Percentiles rank a stretch among this genome's conserved stretches.
Evolutionary conservation across 30 jellyfish, hydroid and myxozoan species (phyloP).

Genomic region (Aurelia sp.): DNA sequence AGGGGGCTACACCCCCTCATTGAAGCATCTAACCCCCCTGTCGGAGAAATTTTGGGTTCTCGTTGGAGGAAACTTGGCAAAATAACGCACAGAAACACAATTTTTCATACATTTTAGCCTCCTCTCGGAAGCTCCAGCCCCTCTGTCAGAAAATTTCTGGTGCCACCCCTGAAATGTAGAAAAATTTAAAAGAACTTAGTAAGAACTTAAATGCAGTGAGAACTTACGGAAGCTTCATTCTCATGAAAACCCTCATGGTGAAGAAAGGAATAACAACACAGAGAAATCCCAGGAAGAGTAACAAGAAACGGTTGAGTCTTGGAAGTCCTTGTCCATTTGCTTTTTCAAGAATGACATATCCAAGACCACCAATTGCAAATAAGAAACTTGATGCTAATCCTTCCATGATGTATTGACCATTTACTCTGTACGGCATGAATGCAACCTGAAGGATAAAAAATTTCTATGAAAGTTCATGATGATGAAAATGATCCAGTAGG

Average conservation of each 20-base stretch:
- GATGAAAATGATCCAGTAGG: too few relatives aligned
- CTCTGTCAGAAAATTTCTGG: too few relatives aligned
- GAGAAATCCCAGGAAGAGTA: slow-evolving; percentile 90
- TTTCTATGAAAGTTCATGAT: not conserved
- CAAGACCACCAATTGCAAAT: slow-evolving; percentile 95
- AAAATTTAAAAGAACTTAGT: too few relatives aligned
- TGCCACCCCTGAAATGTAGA: too few relatives aligned
- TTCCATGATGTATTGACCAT: slow-evolving; percentile 99
- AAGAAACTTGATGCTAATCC: slow-evolving; percentile 97
- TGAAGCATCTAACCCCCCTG: too few relatives aligned
- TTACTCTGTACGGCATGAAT: slow-evolving; percentile 98
- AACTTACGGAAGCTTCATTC: slow-evolving; percentile 98
- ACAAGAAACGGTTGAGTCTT: slow-evolving; percentile 86
- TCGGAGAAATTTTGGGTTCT: too few relatives aligned
- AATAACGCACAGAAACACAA: too few relatives aligned
- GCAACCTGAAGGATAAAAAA: slow-evolving; percentile 79
- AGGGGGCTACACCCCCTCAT: too few relatives aligned
- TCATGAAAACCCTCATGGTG: slow-evolving; percentile 96
- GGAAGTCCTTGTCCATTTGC: slow-evolving; percentile 99
- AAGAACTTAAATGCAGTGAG: too few relatives aligned
- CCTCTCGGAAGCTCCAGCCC: too few relatives aligned
- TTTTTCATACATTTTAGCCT: too few relatives aligned
- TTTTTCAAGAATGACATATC: slow-evolving; percentile 90
- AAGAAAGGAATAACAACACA: slow-evolving; percentile 92
- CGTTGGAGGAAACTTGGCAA: too few relatives aligned